phyloP scores from a whole-genome alignment of 2,797 vertebrate species.

The Sparidentex hasta region DNA sequence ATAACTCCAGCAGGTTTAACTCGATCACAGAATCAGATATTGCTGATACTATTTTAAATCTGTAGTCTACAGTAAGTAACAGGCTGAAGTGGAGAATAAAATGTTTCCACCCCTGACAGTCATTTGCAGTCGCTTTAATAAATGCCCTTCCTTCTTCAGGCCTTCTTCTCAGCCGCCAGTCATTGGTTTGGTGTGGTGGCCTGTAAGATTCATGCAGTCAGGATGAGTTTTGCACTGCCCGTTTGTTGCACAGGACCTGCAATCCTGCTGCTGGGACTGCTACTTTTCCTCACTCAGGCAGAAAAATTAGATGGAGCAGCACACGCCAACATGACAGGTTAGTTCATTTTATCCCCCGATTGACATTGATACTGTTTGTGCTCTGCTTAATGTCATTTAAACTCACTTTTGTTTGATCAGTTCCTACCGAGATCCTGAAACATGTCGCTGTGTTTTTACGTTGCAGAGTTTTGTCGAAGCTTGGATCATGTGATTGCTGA shows the following conservation, averaged over 20 bases:
- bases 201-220: constrained; percentile 87
- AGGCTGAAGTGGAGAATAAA: neutral
- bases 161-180: constrained; percentile 84
- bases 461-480: constrained; percentile 75
- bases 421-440: neutral
- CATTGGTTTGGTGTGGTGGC: constrained; percentile 90
- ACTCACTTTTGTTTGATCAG: neutral
- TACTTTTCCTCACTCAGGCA: constrained; percentile 76
- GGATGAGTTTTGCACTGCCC: constrained; percentile 84
- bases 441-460: constrained; percentile 2
- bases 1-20: neutral
- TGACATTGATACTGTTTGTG: no score
- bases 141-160: constrained; percentile 44
- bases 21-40: neutral
- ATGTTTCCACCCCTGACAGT: neutral
- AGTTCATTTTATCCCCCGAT: neutral
- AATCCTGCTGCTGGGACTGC: constrained; percentile 80
- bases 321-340: constrained; percentile 18
- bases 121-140: neutral
- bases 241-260: constrained; percentile 78
- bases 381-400: neutral
- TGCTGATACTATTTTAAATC: neutral
- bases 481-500: constrained; percentile 41
- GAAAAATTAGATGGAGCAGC: neutral
- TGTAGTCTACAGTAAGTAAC: neutral